Conservation (phyloP, 2,888 invertebrate species). For the Neelides folsomi region DNA sequence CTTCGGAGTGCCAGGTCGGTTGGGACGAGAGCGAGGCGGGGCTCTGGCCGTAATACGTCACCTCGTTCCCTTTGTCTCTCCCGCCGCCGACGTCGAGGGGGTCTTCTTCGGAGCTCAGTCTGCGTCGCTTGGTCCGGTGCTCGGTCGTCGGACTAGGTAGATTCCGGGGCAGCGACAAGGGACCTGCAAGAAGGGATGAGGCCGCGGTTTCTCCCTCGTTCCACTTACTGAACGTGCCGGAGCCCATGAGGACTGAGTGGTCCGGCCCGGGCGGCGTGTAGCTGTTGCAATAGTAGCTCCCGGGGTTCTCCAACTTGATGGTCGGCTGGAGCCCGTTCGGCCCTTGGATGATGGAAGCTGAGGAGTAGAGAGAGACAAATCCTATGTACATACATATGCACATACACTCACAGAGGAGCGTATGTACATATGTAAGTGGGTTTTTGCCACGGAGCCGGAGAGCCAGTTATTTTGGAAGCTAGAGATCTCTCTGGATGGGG, state of each 20-base stretch:
- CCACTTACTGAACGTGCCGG: slow-evolving; percentile 67
- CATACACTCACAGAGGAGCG: no score
- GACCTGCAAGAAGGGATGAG: slow-evolving; percentile 38
- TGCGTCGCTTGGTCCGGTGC: slow-evolving; percentile 43
- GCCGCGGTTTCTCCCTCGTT: no score
- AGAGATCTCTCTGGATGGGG: no score
- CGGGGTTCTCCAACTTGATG: slow-evolving; percentile 68
- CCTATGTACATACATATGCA: slow-evolving; percentile 1
- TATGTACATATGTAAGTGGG: no score
- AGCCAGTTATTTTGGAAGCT: no score
- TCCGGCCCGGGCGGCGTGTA: slow-evolving; percentile 57
- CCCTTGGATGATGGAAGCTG: slow-evolving; percentile 91
- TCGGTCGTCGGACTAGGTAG: slow-evolving; percentile 40
- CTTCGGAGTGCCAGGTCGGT: slow-evolving; percentile 44
- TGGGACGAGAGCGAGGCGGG: slow-evolving; percentile 40
- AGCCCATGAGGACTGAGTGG: slow-evolving; percentile 52
- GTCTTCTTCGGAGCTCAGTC: slow-evolving; percentile 46
- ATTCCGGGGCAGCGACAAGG: slow-evolving; percentile 39
- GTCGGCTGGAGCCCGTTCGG: slow-evolving; percentile 53
- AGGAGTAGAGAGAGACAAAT: slow-evolving; percentile 38
- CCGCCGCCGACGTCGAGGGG: slow-evolving; percentile 36
- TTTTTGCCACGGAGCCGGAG: no score
- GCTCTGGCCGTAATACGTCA: slow-evolving; percentile 44
- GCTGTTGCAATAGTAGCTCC: slow-evolving; percentile 55
- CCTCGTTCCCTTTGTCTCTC: slow-evolving; percentile 39